Evolutionary conservation across 92 coral and sea anemone species (phyloP), one percentile per base, ranked within the genome.

Genomic region (Pocillopora grandis): DNA sequence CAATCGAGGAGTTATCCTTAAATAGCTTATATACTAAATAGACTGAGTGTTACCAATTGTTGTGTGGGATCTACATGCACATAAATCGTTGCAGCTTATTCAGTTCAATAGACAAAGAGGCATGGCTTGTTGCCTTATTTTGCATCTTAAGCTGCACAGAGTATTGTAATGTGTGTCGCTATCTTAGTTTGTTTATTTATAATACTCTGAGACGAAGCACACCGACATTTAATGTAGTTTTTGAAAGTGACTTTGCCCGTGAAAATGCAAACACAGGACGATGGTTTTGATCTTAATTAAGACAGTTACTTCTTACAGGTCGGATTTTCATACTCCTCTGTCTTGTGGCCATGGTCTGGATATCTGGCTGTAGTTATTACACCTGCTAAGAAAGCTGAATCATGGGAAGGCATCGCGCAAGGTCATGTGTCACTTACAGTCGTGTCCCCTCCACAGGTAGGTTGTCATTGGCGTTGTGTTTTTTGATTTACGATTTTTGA

Each of bases 311-410:
- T 37, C 12, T 33, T 65, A 33, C 36, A 95, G 98, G 87, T 97
- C 75, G 95, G 95, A 5, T 94, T 97, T 66, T 84, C 97, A 1
- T 86, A 94, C 71, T 97, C 99, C 2, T 87, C 90, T 59, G 81
- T 90, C 14, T 83, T 97, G 36, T 97, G 99, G 99, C 99, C 99
- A 0, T 97, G 99, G 99, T 97, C 99, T 36, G 99, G 99, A n/a
- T 97, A 82, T 69, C 90, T 97, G 23, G 99, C 99, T 15, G 89
- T 97, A 33, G 92, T 95, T 52, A 89, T 97, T 75, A 88, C 93
- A 15, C 97, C 96, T 8, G 79, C 95, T 0, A 70, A 88, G 70
- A 90, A 87, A 75, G 94, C 96, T 21, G 90, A 77, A 60, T 66
- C 92, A 80, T 94, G 99, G 99, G 93, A 91, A 88, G 99, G 99